Evolutionary conservation across 2,888 invertebrate species (phyloP), one percentile per base, ranked within the genome.

Genomic region (Petrolisthes manimaculis): DNA sequence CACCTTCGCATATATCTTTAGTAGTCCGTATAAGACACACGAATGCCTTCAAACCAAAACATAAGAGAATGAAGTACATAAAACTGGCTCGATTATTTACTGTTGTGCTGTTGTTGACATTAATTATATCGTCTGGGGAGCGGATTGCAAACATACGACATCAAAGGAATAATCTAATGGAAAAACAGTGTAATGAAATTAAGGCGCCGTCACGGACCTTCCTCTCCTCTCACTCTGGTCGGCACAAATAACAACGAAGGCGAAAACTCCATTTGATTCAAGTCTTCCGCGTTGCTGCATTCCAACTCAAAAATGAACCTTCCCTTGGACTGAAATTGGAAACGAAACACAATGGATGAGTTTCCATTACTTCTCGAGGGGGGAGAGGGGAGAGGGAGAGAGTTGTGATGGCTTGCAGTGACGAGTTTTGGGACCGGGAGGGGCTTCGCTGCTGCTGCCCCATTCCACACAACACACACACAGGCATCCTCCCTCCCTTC

Each of bases 341-440:
- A 88, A 84, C 88, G 88, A 84, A 88, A 88, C 84, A 88, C 88
- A 88, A 88, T 88, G 88, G 88, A 88, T 88, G 88, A 88, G 88
- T 88, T 88, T 88, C 88, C 88, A 88, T 88, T 88, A 88, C 88
- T 88, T 88, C 86, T 87, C 83, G 82, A 71, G 86, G 86, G 82
- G 81, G 56, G 84, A 84, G 86, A 67, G 77, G 82, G 67, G 21
- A 37, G 74, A 9, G 74, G n/a, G 54, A 74, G 83, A 80, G 84
- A 80, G 74, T 88, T 80, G 88, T 84, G 88, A 88, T 81, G 80
- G 84, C 84, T 88, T 71, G 84, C 81, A 75, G 78, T 82, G 83
- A 83, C 77, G 83, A 87, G 61, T 71, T 71, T 71, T 18, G 5
- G 71, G n/a, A n/a, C n/a, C n/a, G n/a, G 81, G 24, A 80, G 83